phyloP scores from a whole-genome alignment of 2,888 invertebrate species.

The Heteromyza rotundicornis region DNA sequence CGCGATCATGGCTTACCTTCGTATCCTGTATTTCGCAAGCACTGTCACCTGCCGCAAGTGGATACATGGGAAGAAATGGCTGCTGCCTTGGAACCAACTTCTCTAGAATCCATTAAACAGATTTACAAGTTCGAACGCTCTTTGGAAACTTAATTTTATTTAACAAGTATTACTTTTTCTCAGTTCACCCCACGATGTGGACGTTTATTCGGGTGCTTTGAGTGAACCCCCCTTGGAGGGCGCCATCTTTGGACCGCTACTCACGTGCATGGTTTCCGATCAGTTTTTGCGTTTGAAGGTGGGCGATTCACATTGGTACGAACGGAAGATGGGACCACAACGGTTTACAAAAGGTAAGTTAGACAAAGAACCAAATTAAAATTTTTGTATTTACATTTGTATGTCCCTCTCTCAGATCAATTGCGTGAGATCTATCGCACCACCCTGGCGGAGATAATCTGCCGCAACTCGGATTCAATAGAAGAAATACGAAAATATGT shows the following conservation, averaged over 20 bases:
- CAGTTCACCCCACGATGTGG: constrained; percentile 80
- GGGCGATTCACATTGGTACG: constrained; percentile 91
- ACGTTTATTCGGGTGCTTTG: constrained; percentile 86
- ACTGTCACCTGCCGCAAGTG: constrained; percentile 73
- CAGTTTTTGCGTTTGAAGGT: constrained; percentile 82
- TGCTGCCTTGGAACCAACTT: constrained; percentile 70
- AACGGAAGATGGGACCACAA: constrained; percentile 70
- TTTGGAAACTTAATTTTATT: constrained; percentile 11
- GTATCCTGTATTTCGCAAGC: constrained; percentile 77
- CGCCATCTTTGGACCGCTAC: constrained; percentile 82
- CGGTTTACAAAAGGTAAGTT: constrained; percentile 72
- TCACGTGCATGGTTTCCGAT: constrained; percentile 82
- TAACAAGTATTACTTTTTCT: neutral
- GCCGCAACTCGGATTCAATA: constrained; percentile 76
- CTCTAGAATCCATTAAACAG: constrained; percentile 68
- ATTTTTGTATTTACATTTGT: neutral
- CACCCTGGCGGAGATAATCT: constrained; percentile 75
- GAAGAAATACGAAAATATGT: constrained; percentile 70
- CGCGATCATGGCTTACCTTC: constrained; percentile 85
- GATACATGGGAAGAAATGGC: constrained; percentile 71
- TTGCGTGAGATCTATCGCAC: constrained; percentile 80
- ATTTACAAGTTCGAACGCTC: constrained; percentile 72
- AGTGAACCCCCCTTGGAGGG: constrained; percentile 77
- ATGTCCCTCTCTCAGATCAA: constrained; percentile 67
- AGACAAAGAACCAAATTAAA: too few relatives aligned